A percentile compares a stretch with the other conserved stretches of the same genome.
These are phyloP conservation scores for Agriopis aurantiaria DNA, from an alignment of 2,888 invertebrate genomes.

Conservation along the genomic window DNA sequence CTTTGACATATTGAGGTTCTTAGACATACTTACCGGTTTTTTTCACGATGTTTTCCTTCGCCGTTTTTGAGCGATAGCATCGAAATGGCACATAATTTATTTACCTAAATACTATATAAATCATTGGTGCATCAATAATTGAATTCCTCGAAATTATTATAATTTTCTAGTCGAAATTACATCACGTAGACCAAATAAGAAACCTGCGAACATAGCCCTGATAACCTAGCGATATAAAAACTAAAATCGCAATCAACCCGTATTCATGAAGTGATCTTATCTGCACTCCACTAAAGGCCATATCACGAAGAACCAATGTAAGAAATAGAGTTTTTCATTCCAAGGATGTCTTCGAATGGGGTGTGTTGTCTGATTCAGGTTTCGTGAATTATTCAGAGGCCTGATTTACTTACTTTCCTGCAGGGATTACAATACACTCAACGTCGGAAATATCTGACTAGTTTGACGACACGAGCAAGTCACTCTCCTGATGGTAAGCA, in stretches of 20 bases:
- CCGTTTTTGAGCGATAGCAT: too few relatives aligned
- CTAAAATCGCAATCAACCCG: neutral
- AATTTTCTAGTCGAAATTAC: too few relatives aligned
- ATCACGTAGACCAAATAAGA: neutral
- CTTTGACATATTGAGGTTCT: too few relatives aligned
- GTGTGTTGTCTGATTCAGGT: slow-evolving; percentile 43
- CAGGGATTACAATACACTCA: slow-evolving; percentile 28
- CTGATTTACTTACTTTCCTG: slow-evolving; percentile 48
- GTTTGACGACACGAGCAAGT: neutral
- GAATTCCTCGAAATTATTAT: too few relatives aligned
- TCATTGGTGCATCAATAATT: too few relatives aligned
- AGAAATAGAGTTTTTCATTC: slow-evolving; percentile 33
- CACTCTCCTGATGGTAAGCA: too few relatives aligned
- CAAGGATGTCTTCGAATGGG: slow-evolving; percentile 39
- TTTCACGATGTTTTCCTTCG: too few relatives aligned
- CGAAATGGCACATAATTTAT: too few relatives aligned
- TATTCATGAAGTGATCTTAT: slow-evolving; percentile 33
- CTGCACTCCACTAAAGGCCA: slow-evolving; percentile 21
- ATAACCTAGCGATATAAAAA: slow-evolving; percentile 1
- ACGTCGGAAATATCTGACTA: neutral
- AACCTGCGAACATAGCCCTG: neutral
- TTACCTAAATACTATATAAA: too few relatives aligned
- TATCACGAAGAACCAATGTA: slow-evolving; percentile 32
- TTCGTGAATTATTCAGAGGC: slow-evolving; percentile 48
- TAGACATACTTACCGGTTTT: too few relatives aligned